Base-by-base conservation (phyloP, 1,140 invertebrate species). In the Chlorops oryzae region DNA sequence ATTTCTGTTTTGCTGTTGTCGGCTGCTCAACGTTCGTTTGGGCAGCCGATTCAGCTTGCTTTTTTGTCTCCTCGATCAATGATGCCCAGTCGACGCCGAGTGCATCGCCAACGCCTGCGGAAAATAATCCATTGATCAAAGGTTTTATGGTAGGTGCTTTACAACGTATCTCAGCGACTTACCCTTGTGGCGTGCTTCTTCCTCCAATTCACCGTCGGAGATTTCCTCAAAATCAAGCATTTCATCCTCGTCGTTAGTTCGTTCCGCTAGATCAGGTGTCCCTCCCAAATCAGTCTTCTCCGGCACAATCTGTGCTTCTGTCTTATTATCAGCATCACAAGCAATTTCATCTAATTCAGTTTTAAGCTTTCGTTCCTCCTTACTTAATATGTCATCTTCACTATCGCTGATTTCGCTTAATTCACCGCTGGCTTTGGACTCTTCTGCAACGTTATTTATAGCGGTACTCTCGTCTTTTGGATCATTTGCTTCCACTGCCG, bases 1-100 rank as follows among this genome's bases (percentile, higher is more conserved):
- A 91, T n/a, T 83, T 78, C 43, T 83, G 77, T 50, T 87, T 81
- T 3, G 81, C 83, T 15, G 75, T 75, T 2, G 80, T 78, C 27
- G 73, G 62, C 27, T 74, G 72, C 54, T 65, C 71, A 7, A 27
- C 64, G 56, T 73, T 52, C 41, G 53, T 53, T 62, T 66, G 55
- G 3, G 67, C 58, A 51, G 76, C 72, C 47, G 62, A 56, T 6
- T 38, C 49, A 7, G 78, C 75, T 6, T 79, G 78, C 5, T 81
- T 77, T 24, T 80, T 80, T 10, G 84, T 84, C 71, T 90, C 87
- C 2, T 84, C 84, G 1, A 91, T 84, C 10, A 93, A 73, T 70
- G 88, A 89, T 23, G 90, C 86, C 90, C 90, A 94, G 71, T 94
- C 90, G 2, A 93, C 90, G n/a, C 90, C 88, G 10, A 94, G 68